Base-by-base conservation (phyloP, 2,797 vertebrate genomes). In the Sternarchorhynchus goeldii region DNA sequence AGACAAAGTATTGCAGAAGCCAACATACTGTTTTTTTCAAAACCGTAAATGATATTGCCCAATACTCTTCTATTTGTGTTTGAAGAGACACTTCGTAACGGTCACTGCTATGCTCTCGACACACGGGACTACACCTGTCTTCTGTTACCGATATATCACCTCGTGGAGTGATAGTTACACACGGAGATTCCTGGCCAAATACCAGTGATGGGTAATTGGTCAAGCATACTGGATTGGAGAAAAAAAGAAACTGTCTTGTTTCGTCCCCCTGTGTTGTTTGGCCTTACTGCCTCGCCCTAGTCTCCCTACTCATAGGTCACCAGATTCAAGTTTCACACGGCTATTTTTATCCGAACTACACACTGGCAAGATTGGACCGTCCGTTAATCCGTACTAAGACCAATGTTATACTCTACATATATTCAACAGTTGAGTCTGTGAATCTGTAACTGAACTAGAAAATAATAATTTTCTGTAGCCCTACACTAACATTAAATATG, bases 311-410 rank as follows among this genome's bases (percentile, higher is more conserved):
- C 87, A 86, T 82, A 88, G 86, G 88, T 91, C 88, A 88, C 3
- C 68, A 81, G 87, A 88, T 85, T 93, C 89, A 68, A 71, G 81
- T 92, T 92, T 91, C 91, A 89, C 67, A 76, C 73, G 8, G 72
- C 90, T 91, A 92, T 88, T 89, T 91, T 92, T 92, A 92, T 88
- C 83, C 70, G 57, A 77, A 79, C 85, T 83, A 76, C 12, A 41
- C 76, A 84, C 73, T 85, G 86, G 81, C 87, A 88, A 75, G 80
- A 86, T 86, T 20, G 81, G 69, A 75, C 73, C 64, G 72, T 86
- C 73, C 6, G 25, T 73, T 81, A 80, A 63, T 50, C 68, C 76
- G 34, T 72, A 66, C 39, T 63, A 59, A 57, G 67, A 16, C 16
- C 14, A 73, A n/a, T n/a, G n/a, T n/a, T n/a, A n/a, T n/a, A n/a